Evolutionary conservation across 2,888 invertebrate genomes (phyloP).

Genomic region (Lagria hirta): DNA sequence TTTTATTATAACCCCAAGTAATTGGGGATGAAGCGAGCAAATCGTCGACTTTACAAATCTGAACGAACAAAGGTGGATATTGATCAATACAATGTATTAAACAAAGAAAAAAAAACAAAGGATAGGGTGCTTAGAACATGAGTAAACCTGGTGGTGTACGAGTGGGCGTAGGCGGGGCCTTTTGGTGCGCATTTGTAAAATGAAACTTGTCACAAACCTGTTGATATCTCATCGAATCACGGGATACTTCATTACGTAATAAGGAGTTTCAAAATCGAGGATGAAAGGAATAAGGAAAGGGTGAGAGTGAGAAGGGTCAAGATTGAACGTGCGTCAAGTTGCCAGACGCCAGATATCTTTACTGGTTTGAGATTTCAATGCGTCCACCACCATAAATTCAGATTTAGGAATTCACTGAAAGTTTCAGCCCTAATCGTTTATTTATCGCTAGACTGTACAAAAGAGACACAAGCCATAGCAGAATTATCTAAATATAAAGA

Average conservation of each 20-base stretch:
- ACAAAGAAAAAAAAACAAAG: constrained; percentile 35
- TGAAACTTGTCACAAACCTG: constrained; percentile 31
- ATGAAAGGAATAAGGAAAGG: constrained; percentile 8
- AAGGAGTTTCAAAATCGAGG: too few relatives aligned
- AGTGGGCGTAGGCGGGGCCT: constrained; percentile 38
- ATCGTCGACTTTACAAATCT: constrained; percentile 21
- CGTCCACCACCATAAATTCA: too few relatives aligned
- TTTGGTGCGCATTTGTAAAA: constrained; percentile 43
- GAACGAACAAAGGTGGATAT: constrained; percentile 13
- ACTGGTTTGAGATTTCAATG: too few relatives aligned
- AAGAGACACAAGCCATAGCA: too few relatives aligned
- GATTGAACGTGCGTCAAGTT: constrained; percentile 10
- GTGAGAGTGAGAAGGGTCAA: constrained; percentile 12
- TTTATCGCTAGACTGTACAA: too few relatives aligned
- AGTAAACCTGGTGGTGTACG: constrained; percentile 33
- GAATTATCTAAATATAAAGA: too few relatives aligned
- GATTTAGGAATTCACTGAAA: too few relatives aligned
- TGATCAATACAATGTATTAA: constrained; percentile 6
- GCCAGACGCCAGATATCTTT: too few relatives aligned
- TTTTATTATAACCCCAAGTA: constrained; percentile 16
- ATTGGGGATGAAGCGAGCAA: constrained; percentile 21
- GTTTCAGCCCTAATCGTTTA: too few relatives aligned
- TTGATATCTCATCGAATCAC: constrained; percentile 28
- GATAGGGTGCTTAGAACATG: constrained; percentile 35
- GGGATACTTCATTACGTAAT: constrained; percentile 23